phyloP scores from a whole-genome alignment of 2,797 vertebrate species.

The Rhincodon typus region DNA sequence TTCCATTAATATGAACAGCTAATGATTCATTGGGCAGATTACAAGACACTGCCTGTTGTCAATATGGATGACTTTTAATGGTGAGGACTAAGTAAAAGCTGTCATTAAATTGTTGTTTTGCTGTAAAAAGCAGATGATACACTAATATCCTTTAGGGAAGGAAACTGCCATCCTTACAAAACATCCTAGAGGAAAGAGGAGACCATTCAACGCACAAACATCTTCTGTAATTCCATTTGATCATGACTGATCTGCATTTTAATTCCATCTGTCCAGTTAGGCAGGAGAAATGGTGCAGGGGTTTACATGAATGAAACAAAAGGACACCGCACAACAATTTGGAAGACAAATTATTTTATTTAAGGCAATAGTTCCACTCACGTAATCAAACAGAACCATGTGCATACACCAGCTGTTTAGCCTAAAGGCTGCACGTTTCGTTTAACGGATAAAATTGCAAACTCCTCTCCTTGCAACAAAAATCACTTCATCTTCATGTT shows the following conservation, averaged over 20 bases:
- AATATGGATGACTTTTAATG: not conserved
- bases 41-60: not conserved
- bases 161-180: not conserved
- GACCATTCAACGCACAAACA: not conserved
- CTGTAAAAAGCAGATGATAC: not conserved
- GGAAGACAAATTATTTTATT: conserved; percentile 33
- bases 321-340: not conserved
- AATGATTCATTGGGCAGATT: not conserved
- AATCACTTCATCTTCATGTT: not conserved
- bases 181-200: not conserved
- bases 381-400: not conserved
- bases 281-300: not conserved
- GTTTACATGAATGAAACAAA: not conserved
- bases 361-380: not conserved
- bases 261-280: not conserved
- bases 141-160: not conserved
- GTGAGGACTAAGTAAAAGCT: not conserved
- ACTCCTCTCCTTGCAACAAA: not conserved
- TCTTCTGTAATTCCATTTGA: not conserved
- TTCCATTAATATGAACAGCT: not conserved
- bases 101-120: not conserved
- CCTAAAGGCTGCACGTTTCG: not conserved
- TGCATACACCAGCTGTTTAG: not conserved
- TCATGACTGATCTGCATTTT: not conserved
- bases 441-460: not conserved